A percentile compares a stretch with the other conserved stretches of the same genome.
phyloP scores from a whole-genome alignment of 1,140 invertebrate genomes.

The Anoplophora glabripennis region DNA sequence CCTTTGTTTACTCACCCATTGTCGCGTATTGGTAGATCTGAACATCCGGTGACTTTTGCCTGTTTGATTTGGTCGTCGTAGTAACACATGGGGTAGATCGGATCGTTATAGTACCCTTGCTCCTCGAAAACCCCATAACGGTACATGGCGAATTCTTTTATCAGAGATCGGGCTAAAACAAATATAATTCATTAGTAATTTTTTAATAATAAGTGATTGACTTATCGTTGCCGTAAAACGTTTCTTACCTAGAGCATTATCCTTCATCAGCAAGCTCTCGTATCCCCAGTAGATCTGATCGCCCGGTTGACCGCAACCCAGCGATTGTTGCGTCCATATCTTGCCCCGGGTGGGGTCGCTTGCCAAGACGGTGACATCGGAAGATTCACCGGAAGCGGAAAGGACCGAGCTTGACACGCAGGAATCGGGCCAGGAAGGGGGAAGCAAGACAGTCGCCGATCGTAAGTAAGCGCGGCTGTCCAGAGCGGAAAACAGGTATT shows the following conservation, averaged over 20 bases:
- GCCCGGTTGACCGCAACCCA: constrained; percentile 57
- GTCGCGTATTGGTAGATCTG: constrained; percentile 51
- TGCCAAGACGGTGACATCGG: constrained; percentile 54
- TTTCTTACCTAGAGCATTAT: constrained; percentile 17
- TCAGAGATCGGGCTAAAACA: constrained; percentile 43
- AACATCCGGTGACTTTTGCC: constrained; percentile 51
- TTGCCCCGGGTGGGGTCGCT: constrained; percentile 55
- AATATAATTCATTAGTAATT: neutral
- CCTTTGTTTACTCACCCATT: constrained; percentile 47
- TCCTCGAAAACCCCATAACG: constrained; percentile 71
- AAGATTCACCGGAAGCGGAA: constrained; percentile 49
- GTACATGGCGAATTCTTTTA: constrained; percentile 65
- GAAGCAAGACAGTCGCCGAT: constrained; percentile 55
- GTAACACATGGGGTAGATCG: constrained; percentile 58
- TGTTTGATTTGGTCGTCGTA: constrained; percentile 47
- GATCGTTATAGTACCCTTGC: constrained; percentile 58
- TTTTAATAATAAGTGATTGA: neutral
- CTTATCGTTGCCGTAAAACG: neutral
- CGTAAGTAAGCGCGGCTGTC: constrained; percentile 55
- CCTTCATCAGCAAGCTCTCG: constrained; percentile 37
- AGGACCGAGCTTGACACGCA: constrained; percentile 46
- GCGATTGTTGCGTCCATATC: constrained; percentile 59
- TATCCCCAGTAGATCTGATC: constrained; percentile 59
- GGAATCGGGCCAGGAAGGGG: constrained; percentile 54
- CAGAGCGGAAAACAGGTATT: constrained; percentile 54